Conservation (phyloP, 1,140 invertebrate species). For the Kradibia gibbosae region DNA sequence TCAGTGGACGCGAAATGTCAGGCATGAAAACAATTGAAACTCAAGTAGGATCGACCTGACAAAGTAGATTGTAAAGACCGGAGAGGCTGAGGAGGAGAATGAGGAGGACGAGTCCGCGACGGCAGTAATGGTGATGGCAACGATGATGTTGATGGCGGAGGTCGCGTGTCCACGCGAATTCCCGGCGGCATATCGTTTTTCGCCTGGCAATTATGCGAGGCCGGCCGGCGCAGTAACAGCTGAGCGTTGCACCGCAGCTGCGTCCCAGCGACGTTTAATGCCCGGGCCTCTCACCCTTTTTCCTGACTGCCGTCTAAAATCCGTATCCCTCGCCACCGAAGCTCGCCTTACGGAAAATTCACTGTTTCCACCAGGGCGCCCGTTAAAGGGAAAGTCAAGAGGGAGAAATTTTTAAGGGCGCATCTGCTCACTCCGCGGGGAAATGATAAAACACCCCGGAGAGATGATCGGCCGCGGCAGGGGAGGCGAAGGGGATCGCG, state of each 20-base stretch:
- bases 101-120: too few species aligned
- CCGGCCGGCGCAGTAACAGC: slow-evolving; percentile 58
- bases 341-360: background rate
- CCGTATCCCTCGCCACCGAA: background rate
- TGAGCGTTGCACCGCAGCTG: slow-evolving; percentile 60
- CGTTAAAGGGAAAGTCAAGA: background rate
- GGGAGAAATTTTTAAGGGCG: slow-evolving; percentile 24
- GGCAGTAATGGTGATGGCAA: too few species aligned
- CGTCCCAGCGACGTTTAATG: slow-evolving; percentile 56
- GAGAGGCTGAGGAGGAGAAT: background rate
- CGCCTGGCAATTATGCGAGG: slow-evolving; percentile 36
- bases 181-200: slow-evolving; percentile 19
- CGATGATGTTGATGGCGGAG: too few species aligned
- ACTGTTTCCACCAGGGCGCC: background rate
- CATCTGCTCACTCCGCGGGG: slow-evolving; percentile 5
- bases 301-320: background rate
- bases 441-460: background rate
- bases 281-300: background rate
- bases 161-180: background rate
- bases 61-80: background rate
- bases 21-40: background rate
- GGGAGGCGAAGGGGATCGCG: too few species aligned
- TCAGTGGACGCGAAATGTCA: background rate
- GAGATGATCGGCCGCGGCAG: background rate
- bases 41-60: background rate